Conservation (phyloP, 2,113 vertebrate species). For the Sander vitreus region DNA sequence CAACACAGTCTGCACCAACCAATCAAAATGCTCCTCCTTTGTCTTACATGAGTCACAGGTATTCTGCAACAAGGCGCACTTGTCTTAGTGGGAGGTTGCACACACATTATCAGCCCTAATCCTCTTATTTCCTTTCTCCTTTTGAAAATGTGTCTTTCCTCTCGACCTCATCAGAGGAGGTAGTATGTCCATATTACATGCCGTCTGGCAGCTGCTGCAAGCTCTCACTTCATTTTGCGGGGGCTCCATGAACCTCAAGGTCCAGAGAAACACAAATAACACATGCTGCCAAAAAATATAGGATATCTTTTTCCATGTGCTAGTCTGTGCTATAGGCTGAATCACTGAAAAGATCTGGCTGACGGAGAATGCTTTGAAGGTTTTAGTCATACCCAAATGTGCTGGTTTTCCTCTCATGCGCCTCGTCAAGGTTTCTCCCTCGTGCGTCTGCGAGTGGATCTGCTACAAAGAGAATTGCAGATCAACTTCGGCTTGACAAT, state of each 20-base stretch:
- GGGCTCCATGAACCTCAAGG: slow-evolving; percentile 56
- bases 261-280: slow-evolving; percentile 71
- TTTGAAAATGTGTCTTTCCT: slow-evolving; percentile 64
- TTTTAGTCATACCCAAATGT: slow-evolving; percentile 76
- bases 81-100: slow-evolving; percentile 64
- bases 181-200: slow-evolving; percentile 58
- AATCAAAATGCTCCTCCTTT: slow-evolving; percentile 50
- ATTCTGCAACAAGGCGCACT: slow-evolving; percentile 61
- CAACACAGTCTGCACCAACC: slow-evolving; percentile 7
- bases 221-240: slow-evolving; percentile 72
- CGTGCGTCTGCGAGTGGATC: slow-evolving; percentile 70
- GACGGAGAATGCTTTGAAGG: slow-evolving; percentile 80
- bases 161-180: slow-evolving; percentile 73
- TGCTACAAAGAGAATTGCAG: slow-evolving; percentile 82
- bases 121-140: slow-evolving; percentile 73
- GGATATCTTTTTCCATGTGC: slow-evolving; percentile 58
- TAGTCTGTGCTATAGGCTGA: slow-evolving; percentile 55
- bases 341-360: slow-evolving; percentile 59
- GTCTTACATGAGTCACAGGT: slow-evolving; percentile 68
- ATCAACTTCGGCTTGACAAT: slow-evolving; percentile 76
- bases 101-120: slow-evolving; percentile 75
- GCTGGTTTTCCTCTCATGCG: slow-evolving; percentile 74
- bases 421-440: slow-evolving; percentile 75
- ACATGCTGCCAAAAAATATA: slow-evolving; percentile 59
- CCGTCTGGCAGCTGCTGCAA: slow-evolving; percentile 63